These are phyloP conservation scores for Acropternis orthonyx DNA, from an alignment of 2,797 vertebrate genomes.

Conservation along the genomic window DNA sequence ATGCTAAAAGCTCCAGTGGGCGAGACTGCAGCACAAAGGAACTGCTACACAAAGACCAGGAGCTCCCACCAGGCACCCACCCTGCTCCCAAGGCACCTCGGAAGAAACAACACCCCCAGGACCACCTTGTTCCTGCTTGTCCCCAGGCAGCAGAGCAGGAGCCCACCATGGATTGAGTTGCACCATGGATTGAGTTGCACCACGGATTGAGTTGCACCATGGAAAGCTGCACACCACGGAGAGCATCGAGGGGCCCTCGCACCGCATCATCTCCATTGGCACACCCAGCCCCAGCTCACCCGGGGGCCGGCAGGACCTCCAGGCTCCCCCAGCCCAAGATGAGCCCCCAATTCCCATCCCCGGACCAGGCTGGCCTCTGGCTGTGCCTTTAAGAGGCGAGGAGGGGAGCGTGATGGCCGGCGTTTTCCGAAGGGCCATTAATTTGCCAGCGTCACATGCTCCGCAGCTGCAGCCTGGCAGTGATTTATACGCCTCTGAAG, in stretches of 20 bases:
- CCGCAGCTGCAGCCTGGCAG: conserved; percentile 61
- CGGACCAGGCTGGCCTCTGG: not conserved
- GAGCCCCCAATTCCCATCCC: not conserved
- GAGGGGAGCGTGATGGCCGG: not conserved
- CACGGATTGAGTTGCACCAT: fast-evolving
- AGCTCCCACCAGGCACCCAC: not conserved
- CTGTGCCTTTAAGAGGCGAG: conserved; percentile 32
- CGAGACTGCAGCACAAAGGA: not conserved
- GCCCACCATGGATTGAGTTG: fast-evolving
- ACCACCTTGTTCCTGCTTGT: not conserved
- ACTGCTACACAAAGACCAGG: not conserved
- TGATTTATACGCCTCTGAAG: conserved; percentile 63
- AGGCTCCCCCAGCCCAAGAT: not conserved
- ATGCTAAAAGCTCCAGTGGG: not conserved
- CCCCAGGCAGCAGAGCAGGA: not conserved
- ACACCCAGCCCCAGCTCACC: not conserved
- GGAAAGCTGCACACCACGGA: fast-evolving
- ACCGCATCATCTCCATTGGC: fast-evolving
- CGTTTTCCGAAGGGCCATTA: conserved; percentile 5
- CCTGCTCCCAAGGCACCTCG: not conserved
- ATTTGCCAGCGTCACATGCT: conserved; percentile 56
- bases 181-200: fast-evolving
- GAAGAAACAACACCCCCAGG: not conserved
- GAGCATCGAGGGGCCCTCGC: fast-evolving
- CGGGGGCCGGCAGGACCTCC: fast-evolving